Evolutionary conservation across 2,113 vertebrate genomes (phyloP).

Genomic region (Antechinus stuartii): DNA sequence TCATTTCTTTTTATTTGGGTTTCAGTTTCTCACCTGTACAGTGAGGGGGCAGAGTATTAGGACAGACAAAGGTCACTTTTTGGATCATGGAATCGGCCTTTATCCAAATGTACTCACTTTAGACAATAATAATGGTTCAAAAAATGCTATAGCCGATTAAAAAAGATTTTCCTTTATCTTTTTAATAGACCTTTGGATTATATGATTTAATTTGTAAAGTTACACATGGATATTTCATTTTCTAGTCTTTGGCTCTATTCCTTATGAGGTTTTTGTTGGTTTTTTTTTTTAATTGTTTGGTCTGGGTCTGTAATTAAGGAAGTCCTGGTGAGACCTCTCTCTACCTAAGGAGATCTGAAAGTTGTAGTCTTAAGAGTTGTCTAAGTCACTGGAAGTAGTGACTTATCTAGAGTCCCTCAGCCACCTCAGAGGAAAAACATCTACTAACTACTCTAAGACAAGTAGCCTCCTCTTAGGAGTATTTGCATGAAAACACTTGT

Average conservation of each 20-base stretch:
- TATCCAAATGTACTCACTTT: background rate
- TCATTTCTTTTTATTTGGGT: background rate
- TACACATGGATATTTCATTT: background rate
- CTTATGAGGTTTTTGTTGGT: background rate
- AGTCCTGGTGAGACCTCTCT: background rate
- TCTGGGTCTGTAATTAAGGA: background rate
- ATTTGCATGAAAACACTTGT: conserved; percentile 23
- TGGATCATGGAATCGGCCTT: background rate
- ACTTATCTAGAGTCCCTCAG: conserved; percentile 20
- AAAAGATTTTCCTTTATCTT: background rate
- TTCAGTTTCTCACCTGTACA: background rate
- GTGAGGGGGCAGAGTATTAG: background rate
- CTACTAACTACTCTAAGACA: background rate
- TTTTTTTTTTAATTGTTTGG: background rate
- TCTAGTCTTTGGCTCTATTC: background rate
- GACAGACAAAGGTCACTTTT: background rate
- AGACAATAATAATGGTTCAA: background rate
- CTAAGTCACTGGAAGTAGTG: background rate
- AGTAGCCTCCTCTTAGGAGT: background rate
- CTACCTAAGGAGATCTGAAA: background rate
- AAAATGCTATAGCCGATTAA: background rate
- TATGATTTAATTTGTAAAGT: background rate
- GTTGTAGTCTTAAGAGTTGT: background rate
- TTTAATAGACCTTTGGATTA: background rate
- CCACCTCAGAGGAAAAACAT: background rate